These are phyloP conservation scores for Gonioctena quinquepunctata DNA, from an alignment of 1,140 invertebrate genomes.

Conservation along the genomic window DNA sequence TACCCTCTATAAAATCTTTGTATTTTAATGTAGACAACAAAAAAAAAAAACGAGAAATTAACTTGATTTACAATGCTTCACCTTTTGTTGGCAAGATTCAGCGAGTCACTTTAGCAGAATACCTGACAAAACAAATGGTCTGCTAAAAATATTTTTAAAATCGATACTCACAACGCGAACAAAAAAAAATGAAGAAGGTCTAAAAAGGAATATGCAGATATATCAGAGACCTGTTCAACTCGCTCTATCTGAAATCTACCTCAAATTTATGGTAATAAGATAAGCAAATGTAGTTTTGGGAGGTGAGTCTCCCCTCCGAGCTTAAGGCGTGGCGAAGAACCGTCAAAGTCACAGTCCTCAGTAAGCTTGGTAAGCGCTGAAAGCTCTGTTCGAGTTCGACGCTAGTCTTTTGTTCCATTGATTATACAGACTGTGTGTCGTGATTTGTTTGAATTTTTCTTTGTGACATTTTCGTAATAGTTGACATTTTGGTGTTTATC, in stretches of 20 bases:
- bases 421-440: background rate
- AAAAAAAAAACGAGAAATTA: no score
- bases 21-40: no score
- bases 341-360: constrained; percentile 19
- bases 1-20: no score
- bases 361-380: constrained; percentile 13
- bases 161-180: background rate
- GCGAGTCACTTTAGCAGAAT: no score
- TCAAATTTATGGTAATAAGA: constrained; percentile 49
- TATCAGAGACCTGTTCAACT: constrained; percentile 12
- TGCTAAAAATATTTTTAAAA: background rate
- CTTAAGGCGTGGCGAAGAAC: constrained; percentile 30
- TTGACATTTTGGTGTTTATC: no score
- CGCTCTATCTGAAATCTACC: constrained; percentile 34
- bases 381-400: background rate
- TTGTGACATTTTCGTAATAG: no score
- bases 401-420: background rate
- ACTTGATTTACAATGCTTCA: no score
- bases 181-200: constrained; percentile 8
- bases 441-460: no score
- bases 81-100: no score
- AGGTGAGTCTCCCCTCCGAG: constrained; percentile 25
- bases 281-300: constrained; percentile 41
- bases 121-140: background rate
- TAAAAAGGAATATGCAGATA: constrained; percentile 41